Evolutionary conservation across 1,140 invertebrate genomes (phyloP), one percentile per base, ranked within the genome.

Genomic region (Dreissena polymorpha): DNA sequence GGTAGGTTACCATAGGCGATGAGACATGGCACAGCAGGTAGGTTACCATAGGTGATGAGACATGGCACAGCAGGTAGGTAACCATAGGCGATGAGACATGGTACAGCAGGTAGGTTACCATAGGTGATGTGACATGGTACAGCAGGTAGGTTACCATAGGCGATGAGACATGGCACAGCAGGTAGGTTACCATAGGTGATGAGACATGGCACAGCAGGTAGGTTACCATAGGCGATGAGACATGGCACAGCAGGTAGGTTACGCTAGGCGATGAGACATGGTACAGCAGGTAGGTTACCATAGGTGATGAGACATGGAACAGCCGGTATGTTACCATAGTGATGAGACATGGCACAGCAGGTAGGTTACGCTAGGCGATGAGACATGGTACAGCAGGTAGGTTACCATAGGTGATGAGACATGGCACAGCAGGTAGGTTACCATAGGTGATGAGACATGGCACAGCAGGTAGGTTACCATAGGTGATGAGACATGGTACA

Each of bases 81-180:
- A 29, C 12, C 25, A 27, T 14, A 7, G 49, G n/a, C n/a, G 12
- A 16, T 39, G 14, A 23, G n/a, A 27, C 68, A 70, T 39, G 29
- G n/a, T 14, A 29, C 55, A 60, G 69, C 13, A 83, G 81, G 81
- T 83, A 70, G 18, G 64, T 27, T 0, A 29, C 12, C 25, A 27
- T 14, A 7, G 49, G n/a, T 12, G 12, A 16, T 39, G 14, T 7
- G n/a, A 27, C 68, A 70, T 39, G 29, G n/a, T 14, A 29, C 1
- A 39, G 8, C 16, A 14, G n/a, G n/a, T n/a, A n/a, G n/a, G n/a
- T n/a, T n/a, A n/a, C n/a, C n/a, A n/a, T n/a, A n/a, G n/a, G n/a
- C n/a, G n/a, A n/a, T n/a, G n/a, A n/a, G n/a, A n/a, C n/a, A n/a
- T 83, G 81, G 27, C 50, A 76, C 55, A 60, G 69, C 13, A 83